Base-by-base conservation (phyloP, 2,888 invertebrate genomes). In the Neuroscelio doddi region DNA sequence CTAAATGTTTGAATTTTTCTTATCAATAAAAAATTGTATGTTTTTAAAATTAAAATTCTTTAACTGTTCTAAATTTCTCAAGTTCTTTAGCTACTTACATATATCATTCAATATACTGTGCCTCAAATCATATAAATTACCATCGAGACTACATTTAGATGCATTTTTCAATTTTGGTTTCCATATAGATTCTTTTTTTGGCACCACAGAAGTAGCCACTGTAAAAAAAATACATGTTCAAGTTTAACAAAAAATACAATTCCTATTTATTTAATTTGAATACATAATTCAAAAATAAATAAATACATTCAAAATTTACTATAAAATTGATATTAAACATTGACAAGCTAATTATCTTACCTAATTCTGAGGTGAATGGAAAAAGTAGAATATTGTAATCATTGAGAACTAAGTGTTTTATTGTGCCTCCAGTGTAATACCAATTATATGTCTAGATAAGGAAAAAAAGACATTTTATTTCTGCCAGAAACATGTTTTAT, bases 381-480 rank as follows among this genome's bases (percentile, higher is more conserved):
- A 82, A 81, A n/a, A 84, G 24, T 42, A 83, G 66, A 67, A 80
- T 41, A 73, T 73, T 71, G 44, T 62, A 64, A 32, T 62, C 56
- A 38, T 70, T 70, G 9, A 78, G 56, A 8, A 10, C 17, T 5
- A 80, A 26, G 55, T 64, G 68, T 15, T 71, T 71, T 32, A 84
- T 51, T 1, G 79, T 68, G 52, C 84, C 84, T 47, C 84, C 83
- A 24, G 78, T 80, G 39, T 80, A 80, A 56, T 83, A 83, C 82
- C 83, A 84, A 59, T 84, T 83, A 52, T 83, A 83, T 34, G 58
- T 67, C 81, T 81, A 21, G 5, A 74, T 75, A 41, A 10, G 9
- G n/a, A 24, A 16, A 3, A 10, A 36, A 12, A 36, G 4, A 36
- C 3, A 36, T 36, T 12, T 12, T n/a, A 4, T 12, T 32, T 32